Percentiles rank a stretch among this genome's conserved stretches.
These are phyloP conservation scores for Brachycybe producta DNA, from an alignment of 2,888 invertebrate species.

Conservation along the genomic window DNA sequence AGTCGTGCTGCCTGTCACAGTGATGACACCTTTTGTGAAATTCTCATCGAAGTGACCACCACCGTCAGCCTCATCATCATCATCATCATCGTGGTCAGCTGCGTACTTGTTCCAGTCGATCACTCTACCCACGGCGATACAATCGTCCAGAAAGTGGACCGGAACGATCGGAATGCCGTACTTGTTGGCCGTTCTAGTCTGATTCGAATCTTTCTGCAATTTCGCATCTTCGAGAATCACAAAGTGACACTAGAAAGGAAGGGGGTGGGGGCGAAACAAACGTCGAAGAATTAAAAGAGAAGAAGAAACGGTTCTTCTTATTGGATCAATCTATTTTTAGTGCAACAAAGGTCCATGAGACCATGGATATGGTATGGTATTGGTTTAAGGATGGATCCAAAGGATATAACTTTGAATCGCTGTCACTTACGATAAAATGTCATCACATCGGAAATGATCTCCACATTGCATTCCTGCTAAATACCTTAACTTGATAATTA, in stretches of 20 bases:
- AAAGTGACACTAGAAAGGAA: conserved; percentile 6
- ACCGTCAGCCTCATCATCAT: background rate
- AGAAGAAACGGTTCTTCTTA: background rate
- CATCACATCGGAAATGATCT: too few relatives aligned
- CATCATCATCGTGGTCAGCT: background rate
- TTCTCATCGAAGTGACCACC: too few relatives aligned
- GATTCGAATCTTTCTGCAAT: background rate
- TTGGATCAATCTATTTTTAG: background rate
- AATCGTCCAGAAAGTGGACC: conserved; percentile 5
- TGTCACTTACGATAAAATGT: too few relatives aligned
- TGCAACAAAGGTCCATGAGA: background rate
- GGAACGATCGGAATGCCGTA: conserved; percentile 8
- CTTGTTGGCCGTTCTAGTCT: conserved; percentile 3
- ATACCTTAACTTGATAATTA: too few relatives aligned
- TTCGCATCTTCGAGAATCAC: background rate
- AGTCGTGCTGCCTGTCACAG: too few relatives aligned
- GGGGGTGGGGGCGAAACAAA: background rate
- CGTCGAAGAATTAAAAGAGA: background rate
- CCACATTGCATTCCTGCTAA: too few relatives aligned
- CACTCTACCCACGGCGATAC: background rate
- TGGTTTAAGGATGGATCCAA: too few relatives aligned
- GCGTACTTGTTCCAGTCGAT: background rate
- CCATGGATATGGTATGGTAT: background rate
- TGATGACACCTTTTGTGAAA: background rate
- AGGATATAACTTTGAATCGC: too few relatives aligned